Base-by-base conservation (phyloP, 1,140 invertebrate species). In the Chironomus tepperi region DNA sequence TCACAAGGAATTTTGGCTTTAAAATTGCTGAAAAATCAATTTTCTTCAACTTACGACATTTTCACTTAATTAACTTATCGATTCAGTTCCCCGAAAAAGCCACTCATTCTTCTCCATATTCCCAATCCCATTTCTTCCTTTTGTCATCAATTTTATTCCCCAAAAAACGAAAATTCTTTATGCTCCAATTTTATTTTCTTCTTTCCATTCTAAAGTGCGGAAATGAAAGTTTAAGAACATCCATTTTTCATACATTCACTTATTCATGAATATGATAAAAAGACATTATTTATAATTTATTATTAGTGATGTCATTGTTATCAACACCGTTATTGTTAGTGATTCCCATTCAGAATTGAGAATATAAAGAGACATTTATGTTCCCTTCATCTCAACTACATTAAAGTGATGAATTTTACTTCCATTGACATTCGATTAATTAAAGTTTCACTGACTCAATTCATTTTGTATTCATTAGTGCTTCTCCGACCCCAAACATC, bases 231-330 rank as follows among this genome's bases (percentile, higher is more conserved):
- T 34, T 34, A 34, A 34, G 24, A 34, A 34, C 24, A 34, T 34
- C 24, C 24, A 34, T 34, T 34, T 34, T 34, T 34, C 24, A 34
- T 34, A 34, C 24, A 34, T 34, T 34, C 47, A 57, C 43, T 10
- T 47, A 47, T 47, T 15, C 47, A 57, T 1, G 1, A 57, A 57
- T 15, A 57, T n/a, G 47, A 15, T n/a, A 57, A 15, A 57, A 15
- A 57, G 47, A 57, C 47, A 57, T 57, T 57, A 57, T 57, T 57
- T 57, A 57, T 57, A 57, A 57, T 57, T 57, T 57, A 57, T 57
- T 57, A 57, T 57, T 57, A 57, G 47, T 57, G 47, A 57, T 57
- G 12, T 47, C 43, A 47, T 47, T 47, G 43, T 47, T 57, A 57
- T 57, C 47, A 57, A 12, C n/a, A 5, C n/a, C n/a, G 12, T 57